Evolutionary conservation across 2,113 vertebrate species (phyloP).

Genomic region (Mesoclemmys tuberculata): DNA sequence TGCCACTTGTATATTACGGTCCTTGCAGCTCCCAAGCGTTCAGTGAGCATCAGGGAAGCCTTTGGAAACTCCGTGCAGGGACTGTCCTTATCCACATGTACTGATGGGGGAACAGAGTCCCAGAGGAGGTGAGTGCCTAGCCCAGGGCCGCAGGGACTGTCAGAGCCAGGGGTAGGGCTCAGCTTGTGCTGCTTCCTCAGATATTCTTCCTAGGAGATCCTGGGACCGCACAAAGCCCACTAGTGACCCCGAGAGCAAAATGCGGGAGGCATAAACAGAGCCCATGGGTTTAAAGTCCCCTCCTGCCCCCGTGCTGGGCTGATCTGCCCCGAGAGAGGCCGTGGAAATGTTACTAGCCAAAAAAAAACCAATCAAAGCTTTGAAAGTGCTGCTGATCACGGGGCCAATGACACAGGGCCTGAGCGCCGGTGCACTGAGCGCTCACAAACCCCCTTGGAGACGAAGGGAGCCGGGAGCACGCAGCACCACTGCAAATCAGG

Average conservation of each 20-base stretch:
- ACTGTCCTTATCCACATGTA: background rate
- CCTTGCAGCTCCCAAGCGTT: background rate
- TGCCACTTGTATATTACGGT: background rate
- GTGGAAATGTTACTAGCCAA: background rate
- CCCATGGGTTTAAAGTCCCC: background rate
- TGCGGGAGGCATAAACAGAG: background rate
- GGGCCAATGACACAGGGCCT: background rate
- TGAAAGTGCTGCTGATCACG: background rate
- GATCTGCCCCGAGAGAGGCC: background rate
- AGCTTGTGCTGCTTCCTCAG: background rate
- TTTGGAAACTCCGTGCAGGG: background rate
- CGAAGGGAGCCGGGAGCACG: background rate
- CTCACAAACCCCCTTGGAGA: background rate
- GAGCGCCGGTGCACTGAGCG: background rate
- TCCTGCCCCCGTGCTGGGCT: background rate
- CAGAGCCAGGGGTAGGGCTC: too few species aligned
- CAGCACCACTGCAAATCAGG: background rate
- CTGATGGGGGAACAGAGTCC: background rate
- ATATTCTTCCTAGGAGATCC: background rate
- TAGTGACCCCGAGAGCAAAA: background rate
- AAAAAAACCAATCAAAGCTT: background rate
- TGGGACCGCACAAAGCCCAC: background rate
- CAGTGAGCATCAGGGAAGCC: background rate
- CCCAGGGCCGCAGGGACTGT: too few species aligned
- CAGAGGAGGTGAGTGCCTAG: too few species aligned